These are phyloP conservation scores for Campylomormyrus numenius DNA, from an alignment of 2,113 vertebrate species.

Conservation along the genomic window DNA sequence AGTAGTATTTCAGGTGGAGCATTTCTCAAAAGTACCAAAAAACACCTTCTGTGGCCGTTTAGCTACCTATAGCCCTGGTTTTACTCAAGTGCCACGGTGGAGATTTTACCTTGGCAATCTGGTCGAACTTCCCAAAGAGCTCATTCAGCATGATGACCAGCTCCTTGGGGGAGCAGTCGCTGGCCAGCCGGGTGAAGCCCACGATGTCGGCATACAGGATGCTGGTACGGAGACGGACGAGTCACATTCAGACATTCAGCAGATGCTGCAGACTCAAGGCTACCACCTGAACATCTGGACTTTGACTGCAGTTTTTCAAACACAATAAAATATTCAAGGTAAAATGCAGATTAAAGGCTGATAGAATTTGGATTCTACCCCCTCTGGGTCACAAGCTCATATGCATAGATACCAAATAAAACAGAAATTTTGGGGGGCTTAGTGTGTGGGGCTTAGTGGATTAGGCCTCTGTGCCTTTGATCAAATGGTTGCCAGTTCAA, in stretches of 20 bases:
- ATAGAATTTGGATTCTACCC: neutral
- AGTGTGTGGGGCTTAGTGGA: neutral
- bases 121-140: conserved; percentile 95
- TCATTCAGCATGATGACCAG: conserved; percentile 94
- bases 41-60: neutral
- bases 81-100: neutral
- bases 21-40: neutral
- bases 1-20: neutral
- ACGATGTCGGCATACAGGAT: conserved; percentile 97
- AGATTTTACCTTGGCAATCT: conserved; percentile 88
- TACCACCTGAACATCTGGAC: neutral
- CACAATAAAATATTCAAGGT: neutral
- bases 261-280: neutral
- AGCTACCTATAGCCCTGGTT: neutral
- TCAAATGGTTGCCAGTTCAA: neutral
- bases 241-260: neutral
- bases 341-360: neutral
- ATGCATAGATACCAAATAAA: neutral
- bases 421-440: neutral
- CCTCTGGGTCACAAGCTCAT: neutral
- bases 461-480: neutral
- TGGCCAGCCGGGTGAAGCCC: conserved; percentile 90
- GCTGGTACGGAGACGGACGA: conserved; percentile 49
- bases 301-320: neutral
- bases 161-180: conserved; percentile 95